Base-by-base conservation (phyloP, 2,888 invertebrate genomes). In the Eupithecia dodoneata region DNA sequence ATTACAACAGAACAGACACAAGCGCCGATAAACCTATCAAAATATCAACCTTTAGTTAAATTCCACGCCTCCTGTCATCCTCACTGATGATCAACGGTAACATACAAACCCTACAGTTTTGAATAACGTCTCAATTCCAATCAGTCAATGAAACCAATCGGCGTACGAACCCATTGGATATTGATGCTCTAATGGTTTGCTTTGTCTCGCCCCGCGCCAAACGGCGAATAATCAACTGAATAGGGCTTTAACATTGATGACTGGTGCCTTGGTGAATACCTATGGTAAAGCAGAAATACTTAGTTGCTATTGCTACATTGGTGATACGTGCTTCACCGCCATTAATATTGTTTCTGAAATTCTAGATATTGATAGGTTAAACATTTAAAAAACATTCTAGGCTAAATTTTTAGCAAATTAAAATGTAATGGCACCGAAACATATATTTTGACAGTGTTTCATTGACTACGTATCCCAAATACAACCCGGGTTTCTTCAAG, bases 161-260 rank as follows among this genome's bases (percentile, higher is more conserved):
- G 72, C 55, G 72, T 78, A 78, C 83, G 76, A 76, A 85, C 83
- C 84, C 83, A 87, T 88, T 81, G 83, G 78, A 84, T 85, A 88
- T 87, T 86, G 85, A 85, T 86, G 88, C 86, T 85, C 85, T 89
- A 90, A 89, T 89, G 87, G 85, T 84, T 84, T 85, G 89, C 91
- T 89, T 90, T 90, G 90, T 91, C 84, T 84, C 81, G 71, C 81
- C 84, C 83, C 84, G 84, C 85, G 85, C 85, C 87, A 87, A 90
- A 89, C 86, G 85, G 85, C 85, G 81, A 85, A 87, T 87, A 88
- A 90, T 89, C 86, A 89, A 87, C 86, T 82, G 82, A 82, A 85
- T 83, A 83, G 83, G 79, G 79, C 83, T 84, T 84, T 85, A 30
- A 81, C 83, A 81, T 86, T 87, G 89, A 89, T 89, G 86, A 85